Conservation (phyloP, 2,797 vertebrate species). For the Catostomus latipinnis region DNA sequence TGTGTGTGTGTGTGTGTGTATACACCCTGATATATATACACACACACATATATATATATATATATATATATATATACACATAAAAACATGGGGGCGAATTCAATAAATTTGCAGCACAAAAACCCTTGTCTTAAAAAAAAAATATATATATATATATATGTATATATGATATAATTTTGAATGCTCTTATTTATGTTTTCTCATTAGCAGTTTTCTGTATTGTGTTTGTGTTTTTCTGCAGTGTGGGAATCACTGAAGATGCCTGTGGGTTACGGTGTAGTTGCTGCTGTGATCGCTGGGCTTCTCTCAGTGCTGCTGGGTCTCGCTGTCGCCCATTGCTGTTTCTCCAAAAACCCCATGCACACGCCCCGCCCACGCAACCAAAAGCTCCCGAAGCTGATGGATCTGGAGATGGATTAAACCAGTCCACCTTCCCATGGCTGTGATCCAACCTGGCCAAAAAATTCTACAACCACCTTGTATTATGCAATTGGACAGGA, state of each 20-base stretch:
- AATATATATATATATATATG: too few species aligned
- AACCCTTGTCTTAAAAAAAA: too few species aligned
- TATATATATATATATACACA: too few species aligned
- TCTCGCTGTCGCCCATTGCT: conserved; percentile 81
- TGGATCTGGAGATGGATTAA: conserved; percentile 98
- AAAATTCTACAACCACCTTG: neutral
- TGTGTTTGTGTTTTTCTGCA: conserved; percentile 62
- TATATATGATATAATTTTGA: neutral
- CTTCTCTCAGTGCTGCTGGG: conserved; percentile 58
- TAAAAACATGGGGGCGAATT: too few species aligned
- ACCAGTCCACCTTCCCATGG: conserved; percentile 29
- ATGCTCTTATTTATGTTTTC: conserved; percentile 14
- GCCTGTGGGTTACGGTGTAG: conserved; percentile 87
- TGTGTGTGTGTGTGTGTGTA: too few species aligned
- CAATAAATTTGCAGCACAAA: too few species aligned
- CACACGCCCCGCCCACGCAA: conserved; percentile 82
- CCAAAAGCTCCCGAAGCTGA: conserved; percentile 75
- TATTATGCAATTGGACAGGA: conserved; percentile 36
- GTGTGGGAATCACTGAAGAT: conserved; percentile 92
- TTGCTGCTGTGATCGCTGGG: conserved; percentile 73
- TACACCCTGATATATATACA: too few species aligned
- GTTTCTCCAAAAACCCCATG: conserved; percentile 81
- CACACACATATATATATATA: too few species aligned
- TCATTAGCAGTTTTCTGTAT: neutral
- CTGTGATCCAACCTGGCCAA: conserved; percentile 32